Evolutionary conservation across 2,888 invertebrate species (phyloP), one percentile per base, ranked within the genome.

Genomic region (Sinohyriopsis cumingii): DNA sequence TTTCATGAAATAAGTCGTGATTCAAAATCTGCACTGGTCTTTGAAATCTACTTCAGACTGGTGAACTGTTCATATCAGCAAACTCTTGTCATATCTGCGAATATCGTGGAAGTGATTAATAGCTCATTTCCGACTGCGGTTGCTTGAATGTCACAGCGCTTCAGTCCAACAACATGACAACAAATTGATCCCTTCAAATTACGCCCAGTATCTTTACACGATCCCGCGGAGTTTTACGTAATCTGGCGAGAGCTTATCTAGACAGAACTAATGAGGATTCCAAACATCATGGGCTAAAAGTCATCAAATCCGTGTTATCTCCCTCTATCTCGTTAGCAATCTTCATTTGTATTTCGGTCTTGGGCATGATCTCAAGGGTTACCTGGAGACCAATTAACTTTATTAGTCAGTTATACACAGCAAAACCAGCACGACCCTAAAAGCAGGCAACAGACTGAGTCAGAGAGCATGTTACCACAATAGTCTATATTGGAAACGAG

Each of bases 301-400:
- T 62, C 61, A 66, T 70, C 70, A 70, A 70, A 70, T 63, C 56
- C 28, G 55, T 56, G 66, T 70, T 70, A 70, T 70, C 70, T 66
- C 15, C 45, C 15, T 45, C 45, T 45, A 15, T 45, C 45, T 45
- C 45, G 45, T 45, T 45, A 45, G 15, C 45, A 45, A 45, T 45
- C 45, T 12, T 45, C 45, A 45, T 45, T 45, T 45, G 45, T 45
- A 45, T 45, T 45, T 45, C 12, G 45, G 45, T 45, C 45, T 4
- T 15, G 45, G 12, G 45, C 12, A 12, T 45, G 45, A 45, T 45
- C 45, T 12, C 45, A 12, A 45, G 12, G 45, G 45, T 45, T 45
- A 45, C 45, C 45, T 45, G 45, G 45, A 45, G 45, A 45, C 45
- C 45, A 45, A 12, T 45, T 45, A 45, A 45, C 12, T 45, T 45